Conservation (phyloP, 2,888 invertebrate species). For the Epistrophe grossulariae region DNA sequence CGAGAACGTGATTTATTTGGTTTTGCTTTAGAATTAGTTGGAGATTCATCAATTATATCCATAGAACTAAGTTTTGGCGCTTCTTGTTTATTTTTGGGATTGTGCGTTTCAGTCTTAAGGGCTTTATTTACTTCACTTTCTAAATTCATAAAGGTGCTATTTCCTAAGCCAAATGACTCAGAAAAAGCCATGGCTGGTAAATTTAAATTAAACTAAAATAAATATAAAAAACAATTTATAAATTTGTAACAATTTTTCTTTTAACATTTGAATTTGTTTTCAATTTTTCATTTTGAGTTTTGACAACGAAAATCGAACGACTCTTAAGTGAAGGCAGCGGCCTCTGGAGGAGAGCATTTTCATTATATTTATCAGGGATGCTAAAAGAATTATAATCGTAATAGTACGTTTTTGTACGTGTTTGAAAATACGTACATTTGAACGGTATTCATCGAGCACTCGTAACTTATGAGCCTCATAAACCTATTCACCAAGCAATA, state of each 20-base stretch:
- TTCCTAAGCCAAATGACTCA: slow-evolving; percentile 81
- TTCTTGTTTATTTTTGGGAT: slow-evolving; percentile 12
- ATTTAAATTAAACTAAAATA: slow-evolving; percentile 16
- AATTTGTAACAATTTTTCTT: slow-evolving; percentile 5
- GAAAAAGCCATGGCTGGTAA: slow-evolving; percentile 80
- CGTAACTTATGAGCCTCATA: no score
- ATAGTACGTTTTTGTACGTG: no score
- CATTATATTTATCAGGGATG: neutral
- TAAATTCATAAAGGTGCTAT: slow-evolving; percentile 81
- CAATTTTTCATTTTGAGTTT: slow-evolving; percentile 38
- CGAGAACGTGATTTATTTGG: slow-evolving; percentile 73
- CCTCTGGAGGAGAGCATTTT: slow-evolving; percentile 11
- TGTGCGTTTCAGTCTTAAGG: slow-evolving; percentile 51
- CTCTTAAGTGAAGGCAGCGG: neutral
- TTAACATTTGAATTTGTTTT: slow-evolving; percentile 33
- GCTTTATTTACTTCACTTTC: slow-evolving; percentile 79
- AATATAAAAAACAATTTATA: slow-evolving; percentile 55
- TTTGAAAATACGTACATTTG: no score
- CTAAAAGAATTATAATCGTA: neutral
- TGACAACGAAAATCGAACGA: neutral
- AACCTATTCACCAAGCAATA: no score
- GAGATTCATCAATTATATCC: slow-evolving; percentile 81
- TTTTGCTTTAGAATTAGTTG: slow-evolving; percentile 75
- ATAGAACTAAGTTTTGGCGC: slow-evolving; percentile 46
- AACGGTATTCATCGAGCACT: no score